Base-by-base conservation (phyloP, 2,113 vertebrate species). In the Dicaeum eximium region DNA sequence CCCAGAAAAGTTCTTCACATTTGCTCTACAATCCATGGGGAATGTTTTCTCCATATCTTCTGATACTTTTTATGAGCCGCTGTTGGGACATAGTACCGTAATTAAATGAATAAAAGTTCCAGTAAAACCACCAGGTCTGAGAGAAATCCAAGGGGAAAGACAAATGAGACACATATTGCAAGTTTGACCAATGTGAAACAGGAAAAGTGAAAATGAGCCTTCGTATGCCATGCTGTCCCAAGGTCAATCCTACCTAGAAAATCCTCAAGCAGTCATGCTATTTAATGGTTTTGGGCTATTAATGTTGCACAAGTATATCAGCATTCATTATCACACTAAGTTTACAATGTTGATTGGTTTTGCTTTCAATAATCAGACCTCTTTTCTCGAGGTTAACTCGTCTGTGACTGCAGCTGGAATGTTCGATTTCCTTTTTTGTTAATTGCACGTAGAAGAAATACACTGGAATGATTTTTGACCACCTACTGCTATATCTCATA, bases 361-460 rank as follows among this genome's bases (percentile, higher is more conserved):
- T 56, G 51, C 88, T 95, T 97, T 89, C 77, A 96, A 88, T 47
- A 77, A 92, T 74, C 23, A 4, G 84, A 94, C 47, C 56, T 44
- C 11, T 78, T 78, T 90, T 94, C 33, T 65, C 27, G 35, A 92
- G 91, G 90, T 93, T 95, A 93, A 97, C 91, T 92, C 61, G 37
- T 91, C 84, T 74, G 47, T 9, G 42, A 57, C 65, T 97, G 62
- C 38, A 86, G 50, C 80, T 88, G 95, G 57, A 77, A 96, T 72
- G 47, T 61, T 96, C 97, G n/a, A 78, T 93, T 96, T 95, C 42
- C 47, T 70, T 77, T 67, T 90, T 95, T 80, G 53, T 79, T 96
- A 97, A 94, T 78, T 95, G 86, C 81, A 44, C 38, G 61, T 86
- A 73, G 80, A 95, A 96, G 90, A 80, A 92, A 95, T n/a, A 90